These are phyloP conservation scores for Paracentrotus lividus DNA, from an alignment of 53 echinoderm and acorn worm species.

Conservation along the genomic window DNA sequence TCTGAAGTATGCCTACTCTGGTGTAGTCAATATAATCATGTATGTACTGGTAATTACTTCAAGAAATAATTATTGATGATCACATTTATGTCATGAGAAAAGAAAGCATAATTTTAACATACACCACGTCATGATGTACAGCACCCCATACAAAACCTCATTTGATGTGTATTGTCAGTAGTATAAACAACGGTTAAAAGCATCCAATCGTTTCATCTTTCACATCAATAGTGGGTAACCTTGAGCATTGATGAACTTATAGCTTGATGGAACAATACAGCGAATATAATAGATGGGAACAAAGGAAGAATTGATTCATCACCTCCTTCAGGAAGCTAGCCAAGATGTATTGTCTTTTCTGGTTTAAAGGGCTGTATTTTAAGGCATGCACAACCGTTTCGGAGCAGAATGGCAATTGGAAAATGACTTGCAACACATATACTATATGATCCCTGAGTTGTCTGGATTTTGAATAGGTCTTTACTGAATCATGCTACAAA, in stretches of 20 bases:
- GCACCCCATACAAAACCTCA: background rate
- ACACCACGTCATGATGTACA: background rate
- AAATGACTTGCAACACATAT: no score
- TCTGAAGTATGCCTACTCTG: background rate
- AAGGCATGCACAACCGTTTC: no score
- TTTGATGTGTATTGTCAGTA: background rate
- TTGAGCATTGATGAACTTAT: constrained; percentile 33
- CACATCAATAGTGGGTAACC: background rate
- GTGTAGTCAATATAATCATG: background rate
- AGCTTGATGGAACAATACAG: constrained; percentile 1
- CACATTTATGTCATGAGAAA: background rate
- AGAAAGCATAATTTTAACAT: background rate
- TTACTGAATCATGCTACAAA: no score
- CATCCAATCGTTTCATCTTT: background rate
- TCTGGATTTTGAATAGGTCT: no score
- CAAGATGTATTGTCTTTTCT: background rate
- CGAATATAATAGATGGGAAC: background rate
- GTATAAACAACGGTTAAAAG: constrained; percentile 11
- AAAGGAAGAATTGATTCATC: constrained; percentile 14
- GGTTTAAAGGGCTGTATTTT: background rate
- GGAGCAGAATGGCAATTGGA: no score
- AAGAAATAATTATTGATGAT: background rate
- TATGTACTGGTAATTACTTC: background rate
- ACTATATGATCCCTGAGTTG: no score
- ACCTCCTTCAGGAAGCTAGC: background rate